Evolutionary conservation across 2,113 vertebrate genomes (phyloP), one percentile per base, ranked within the genome.

Genomic region (Tachysurus vachellii): DNA sequence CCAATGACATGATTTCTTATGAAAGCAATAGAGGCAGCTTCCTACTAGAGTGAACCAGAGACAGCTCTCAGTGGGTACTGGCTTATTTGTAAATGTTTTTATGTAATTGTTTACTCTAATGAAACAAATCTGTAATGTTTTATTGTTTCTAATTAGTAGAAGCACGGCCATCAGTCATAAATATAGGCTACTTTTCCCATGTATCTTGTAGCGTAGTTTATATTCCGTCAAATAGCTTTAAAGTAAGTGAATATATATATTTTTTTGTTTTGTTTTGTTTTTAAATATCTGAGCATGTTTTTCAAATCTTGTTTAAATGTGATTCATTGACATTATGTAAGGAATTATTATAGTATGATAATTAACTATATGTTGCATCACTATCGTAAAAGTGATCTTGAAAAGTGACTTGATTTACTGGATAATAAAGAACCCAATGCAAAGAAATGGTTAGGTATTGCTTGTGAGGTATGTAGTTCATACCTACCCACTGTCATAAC

Each of bases 401-500:
- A 53, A 50, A 44, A 61, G 36, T n/a, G 50, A 17, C 53, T 71
- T 57, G 85, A 71, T 81, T 61, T 71, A 57, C 77, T 50, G 59
- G 42, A 31, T 64, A 85, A 61, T 81, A 61, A 81, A 61, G 66
- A 80, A 53, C 31, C 47, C 14, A 36, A 50, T 70, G 42, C 17
- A 31, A 75, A 82, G 56, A 82, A 82, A 54, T 44, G 79, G 54
- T 82, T 73, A 61, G 85, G 61, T 21, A 56, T 80, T 80, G 81
- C 70, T 87, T 50, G 57, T 83, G 57, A 79, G 81, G 61, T 79
- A 87, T 84, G 50, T 66, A 87, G 71, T 77, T 79, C 81, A 84
- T 17, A 87, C 50, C 59, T 79, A 62, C 53, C 53, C 36, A 31
- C 42, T 28, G 23, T 80, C 85, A 88, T 89, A 80, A 80, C 80